Conservation (phyloP, 2,113 vertebrate genomes). For the Delphinus delphis region DNA sequence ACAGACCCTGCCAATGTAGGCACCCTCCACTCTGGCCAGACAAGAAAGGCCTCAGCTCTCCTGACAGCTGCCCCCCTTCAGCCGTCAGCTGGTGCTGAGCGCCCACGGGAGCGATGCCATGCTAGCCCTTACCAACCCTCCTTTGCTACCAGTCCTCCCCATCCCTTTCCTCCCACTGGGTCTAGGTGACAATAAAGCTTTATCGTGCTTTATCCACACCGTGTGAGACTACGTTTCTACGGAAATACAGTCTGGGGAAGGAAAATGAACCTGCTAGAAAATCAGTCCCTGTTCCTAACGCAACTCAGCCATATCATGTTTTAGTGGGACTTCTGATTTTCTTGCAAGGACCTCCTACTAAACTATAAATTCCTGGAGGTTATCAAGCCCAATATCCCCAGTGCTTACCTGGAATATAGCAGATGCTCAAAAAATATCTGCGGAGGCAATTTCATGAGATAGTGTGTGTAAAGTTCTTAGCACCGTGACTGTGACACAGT, state of each 20-base stretch:
- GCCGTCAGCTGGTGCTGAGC: background rate
- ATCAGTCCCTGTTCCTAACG: background rate
- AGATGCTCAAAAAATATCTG: background rate
- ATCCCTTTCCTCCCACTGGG: background rate
- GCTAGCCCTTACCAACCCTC: background rate
- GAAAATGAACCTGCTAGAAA: background rate
- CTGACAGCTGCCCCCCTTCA: background rate
- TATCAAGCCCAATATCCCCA: background rate
- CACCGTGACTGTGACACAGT: background rate
- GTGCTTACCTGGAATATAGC: background rate
- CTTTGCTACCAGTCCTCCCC: background rate
- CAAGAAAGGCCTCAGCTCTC: background rate
- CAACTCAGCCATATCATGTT: background rate
- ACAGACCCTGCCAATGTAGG: background rate
- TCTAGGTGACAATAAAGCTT: background rate
- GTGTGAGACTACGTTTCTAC: background rate
- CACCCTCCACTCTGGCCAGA: background rate
- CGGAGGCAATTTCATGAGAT: background rate
- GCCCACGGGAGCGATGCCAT: accelerated
- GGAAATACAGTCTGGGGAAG: background rate
- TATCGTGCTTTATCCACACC: background rate
- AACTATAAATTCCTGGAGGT: background rate
- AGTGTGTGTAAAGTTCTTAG: background rate
- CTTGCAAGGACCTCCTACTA: background rate
- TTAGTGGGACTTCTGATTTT: background rate